Evolutionary conservation across 2,113 vertebrate species (phyloP), one percentile per base, ranked within the genome.

Genomic region (Arothron firmamentum): DNA sequence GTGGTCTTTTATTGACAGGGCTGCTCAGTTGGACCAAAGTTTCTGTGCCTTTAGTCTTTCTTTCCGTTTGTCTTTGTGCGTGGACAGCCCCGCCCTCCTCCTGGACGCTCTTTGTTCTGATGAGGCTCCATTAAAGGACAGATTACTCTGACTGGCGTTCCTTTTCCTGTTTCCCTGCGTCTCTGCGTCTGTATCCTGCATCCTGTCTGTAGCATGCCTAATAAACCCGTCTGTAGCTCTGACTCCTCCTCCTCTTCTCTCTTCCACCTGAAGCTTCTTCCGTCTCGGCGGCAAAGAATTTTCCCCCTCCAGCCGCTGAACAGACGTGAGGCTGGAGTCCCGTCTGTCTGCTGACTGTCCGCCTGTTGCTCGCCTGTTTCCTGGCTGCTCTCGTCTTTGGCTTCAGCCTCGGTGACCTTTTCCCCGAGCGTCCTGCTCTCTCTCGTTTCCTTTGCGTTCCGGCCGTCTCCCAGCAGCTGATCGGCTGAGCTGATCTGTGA

Each of bases 11-110:
- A 84, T 88, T 23, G 91, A 91, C 92, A 83, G 92, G 94, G 91
- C 90, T 93, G 90, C 91, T 92, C 92, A 88, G 93, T 94, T 91
- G 96, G 96, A 98, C 96, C 96, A 98, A 98, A 95, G 93, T 95
- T 93, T 93, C 92, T 93, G 96, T 98, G 96, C 95, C 96, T 97
- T 96, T 92, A 94, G 94, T 93, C 93, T 96, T 96, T 92, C 91
- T 78, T 74, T 72, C 56, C 17, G 52, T 57, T 72, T 11, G 56
- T 52, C 61, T 71, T 8, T 38, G 28, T 31, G 34, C 11, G 34
- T 38, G 34, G 54, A 61, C 28, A 55, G 31, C 34, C 34, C 8
- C 11, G 34, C 34, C 9, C 11, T 9, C 34, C 34, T 38, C 34
- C 34, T 28, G 25, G 6, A 38, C 1, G 34, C 34, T 38, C 34